Conservation (phyloP, 2,797 vertebrate genomes). For the Helicolenus hilgendorfi region DNA sequence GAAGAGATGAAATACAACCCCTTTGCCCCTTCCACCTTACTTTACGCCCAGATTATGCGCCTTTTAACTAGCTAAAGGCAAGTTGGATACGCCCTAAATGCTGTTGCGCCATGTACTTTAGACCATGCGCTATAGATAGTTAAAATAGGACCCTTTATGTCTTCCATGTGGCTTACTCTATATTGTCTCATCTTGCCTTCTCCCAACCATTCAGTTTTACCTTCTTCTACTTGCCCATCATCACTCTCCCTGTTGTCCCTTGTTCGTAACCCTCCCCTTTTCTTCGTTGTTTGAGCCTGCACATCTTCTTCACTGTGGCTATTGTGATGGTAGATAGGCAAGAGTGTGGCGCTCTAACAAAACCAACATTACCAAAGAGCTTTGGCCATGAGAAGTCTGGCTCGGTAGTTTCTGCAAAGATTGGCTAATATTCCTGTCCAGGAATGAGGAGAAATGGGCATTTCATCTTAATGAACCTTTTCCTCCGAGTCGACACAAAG, state of each 20-base stretch:
- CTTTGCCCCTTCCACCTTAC: too few species aligned
- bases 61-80: too few species aligned
- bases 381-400: slow-evolving; percentile 63
- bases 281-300: slow-evolving; percentile 1
- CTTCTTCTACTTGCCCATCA: neutral
- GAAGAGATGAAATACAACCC: too few species aligned
- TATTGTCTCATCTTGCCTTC: neutral
- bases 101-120: too few species aligned
- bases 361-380: slow-evolving; percentile 61
- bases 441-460: slow-evolving; percentile 64
- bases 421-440: slow-evolving; percentile 70
- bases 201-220: neutral
- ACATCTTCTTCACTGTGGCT: slow-evolving; percentile 3
- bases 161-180: neutral
- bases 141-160: neutral
- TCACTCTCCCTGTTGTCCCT: neutral
- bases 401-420: slow-evolving; percentile 68
- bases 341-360: slow-evolving; percentile 44
- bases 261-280: neutral
- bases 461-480: slow-evolving; percentile 82
- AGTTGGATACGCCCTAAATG: too few species aligned
- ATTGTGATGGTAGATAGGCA: slow-evolving; percentile 26
- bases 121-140: too few species aligned
- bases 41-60: neutral
- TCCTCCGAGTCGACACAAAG: slow-evolving; percentile 62